These are phyloP conservation scores for Chelonus formosanus DNA, from an alignment of 2,888 invertebrate species.

Conservation along the genomic window DNA sequence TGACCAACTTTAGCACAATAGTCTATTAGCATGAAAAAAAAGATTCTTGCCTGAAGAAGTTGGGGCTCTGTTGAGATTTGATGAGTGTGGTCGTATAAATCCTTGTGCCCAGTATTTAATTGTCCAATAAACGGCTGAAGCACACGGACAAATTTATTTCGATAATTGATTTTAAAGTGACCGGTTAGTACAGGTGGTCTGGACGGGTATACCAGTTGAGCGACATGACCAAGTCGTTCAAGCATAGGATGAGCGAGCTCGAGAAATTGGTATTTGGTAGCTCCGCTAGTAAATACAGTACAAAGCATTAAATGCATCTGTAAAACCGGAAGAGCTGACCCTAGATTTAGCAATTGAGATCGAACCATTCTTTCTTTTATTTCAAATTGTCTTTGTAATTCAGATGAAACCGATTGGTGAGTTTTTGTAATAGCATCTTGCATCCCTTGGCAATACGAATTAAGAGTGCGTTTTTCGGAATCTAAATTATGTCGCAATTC, in stretches of 20 bases:
- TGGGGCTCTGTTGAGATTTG: slow-evolving; percentile 48
- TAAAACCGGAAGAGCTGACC: slow-evolving; percentile 74
- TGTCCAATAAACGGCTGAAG: slow-evolving; percentile 72
- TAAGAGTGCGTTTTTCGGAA: slow-evolving; percentile 73
- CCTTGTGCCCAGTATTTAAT: slow-evolving; percentile 55
- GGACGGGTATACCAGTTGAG: slow-evolving; percentile 72
- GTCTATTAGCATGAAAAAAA: neutral
- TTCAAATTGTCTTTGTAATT: slow-evolving; percentile 73
- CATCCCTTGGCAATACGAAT: slow-evolving; percentile 73
- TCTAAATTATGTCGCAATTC: slow-evolving; percentile 74
- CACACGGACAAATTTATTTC: slow-evolving; percentile 72
- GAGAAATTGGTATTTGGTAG: slow-evolving; percentile 79
- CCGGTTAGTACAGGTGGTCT: slow-evolving; percentile 60
- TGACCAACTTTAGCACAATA: slow-evolving; percentile 3
- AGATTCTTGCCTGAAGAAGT: slow-evolving; percentile 52
- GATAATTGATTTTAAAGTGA: slow-evolving; percentile 68
- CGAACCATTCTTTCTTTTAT: slow-evolving; percentile 69
- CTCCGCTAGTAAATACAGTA: slow-evolving; percentile 76
- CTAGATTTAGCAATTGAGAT: slow-evolving; percentile 68
- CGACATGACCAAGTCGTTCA: slow-evolving; percentile 73
- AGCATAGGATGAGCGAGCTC: slow-evolving; percentile 75
- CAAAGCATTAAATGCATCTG: slow-evolving; percentile 76
- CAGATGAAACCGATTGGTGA: slow-evolving; percentile 72
- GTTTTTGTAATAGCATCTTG: slow-evolving; percentile 75
- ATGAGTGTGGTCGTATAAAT: slow-evolving; percentile 57